These are phyloP conservation scores for Drosophila busckii DNA, from an alignment of 1,140 invertebrate species.

Conservation along the genomic window DNA sequence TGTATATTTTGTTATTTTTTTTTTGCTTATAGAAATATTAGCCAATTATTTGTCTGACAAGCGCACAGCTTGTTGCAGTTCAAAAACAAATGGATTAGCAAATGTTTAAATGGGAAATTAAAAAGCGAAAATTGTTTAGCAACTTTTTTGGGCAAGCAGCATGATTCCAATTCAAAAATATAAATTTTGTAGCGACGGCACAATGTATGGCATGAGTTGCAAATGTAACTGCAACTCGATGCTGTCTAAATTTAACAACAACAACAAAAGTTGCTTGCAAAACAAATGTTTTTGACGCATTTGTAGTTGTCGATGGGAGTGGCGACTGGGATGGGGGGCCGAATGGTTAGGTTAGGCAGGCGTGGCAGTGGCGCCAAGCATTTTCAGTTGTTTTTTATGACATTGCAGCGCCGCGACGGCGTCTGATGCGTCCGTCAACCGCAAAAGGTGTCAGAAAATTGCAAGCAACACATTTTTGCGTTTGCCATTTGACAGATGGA, in stretches of 20 bases:
- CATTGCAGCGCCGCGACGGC: conserved; percentile 36
- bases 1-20: too few relatives aligned
- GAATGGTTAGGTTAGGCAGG: neutral
- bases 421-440: conserved; percentile 59
- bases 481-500: conserved; percentile 60
- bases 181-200: conserved; percentile 22
- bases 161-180: conserved; percentile 27
- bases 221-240: conserved; percentile 20
- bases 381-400: conserved; percentile 53
- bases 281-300: conserved; percentile 46
- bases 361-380: conserved; percentile 49
- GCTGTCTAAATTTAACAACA: conserved; percentile 58
- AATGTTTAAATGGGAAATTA: neutral
- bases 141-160: too few relatives aligned
- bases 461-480: conserved; percentile 45
- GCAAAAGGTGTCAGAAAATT: conserved; percentile 62
- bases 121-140: too few relatives aligned
- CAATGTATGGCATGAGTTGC: conserved; percentile 17
- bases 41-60: too few relatives aligned
- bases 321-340: neutral
- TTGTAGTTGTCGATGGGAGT: conserved; percentile 17
- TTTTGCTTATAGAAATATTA: too few relatives aligned
- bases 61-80: too few relatives aligned
- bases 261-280: conserved; percentile 21
- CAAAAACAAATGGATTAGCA: too few relatives aligned